These are phyloP conservation scores for Dynastes grantii DNA, from an alignment of 2,888 invertebrate genomes.

Conservation along the genomic window DNA sequence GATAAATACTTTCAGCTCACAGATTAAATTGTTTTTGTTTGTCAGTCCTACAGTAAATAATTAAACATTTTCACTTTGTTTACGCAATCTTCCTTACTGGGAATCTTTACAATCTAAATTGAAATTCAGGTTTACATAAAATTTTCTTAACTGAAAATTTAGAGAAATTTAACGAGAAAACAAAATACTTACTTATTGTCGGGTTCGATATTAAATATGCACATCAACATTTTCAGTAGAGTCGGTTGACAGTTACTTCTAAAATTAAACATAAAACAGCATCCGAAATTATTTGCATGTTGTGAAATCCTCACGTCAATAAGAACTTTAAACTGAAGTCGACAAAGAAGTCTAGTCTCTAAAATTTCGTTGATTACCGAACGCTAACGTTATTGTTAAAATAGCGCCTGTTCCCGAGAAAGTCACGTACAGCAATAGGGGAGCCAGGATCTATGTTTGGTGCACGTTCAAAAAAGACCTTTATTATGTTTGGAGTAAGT, in stretches of 20 bases:
- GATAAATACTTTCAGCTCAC: constrained; percentile 9
- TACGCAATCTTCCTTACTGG: not conserved
- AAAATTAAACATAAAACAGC: no score
- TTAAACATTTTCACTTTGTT: not conserved
- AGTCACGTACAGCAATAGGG: constrained; percentile 16
- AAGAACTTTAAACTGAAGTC: no score
- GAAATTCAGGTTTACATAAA: no score
- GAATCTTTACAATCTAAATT: no score
- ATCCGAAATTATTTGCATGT: no score
- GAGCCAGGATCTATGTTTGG: not conserved
- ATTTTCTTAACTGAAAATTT: no score
- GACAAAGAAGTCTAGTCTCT: not conserved
- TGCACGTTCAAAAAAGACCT: constrained; percentile 32
- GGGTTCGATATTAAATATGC: no score
- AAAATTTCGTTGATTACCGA: constrained; percentile 18
- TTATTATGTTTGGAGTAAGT: constrained; percentile 29
- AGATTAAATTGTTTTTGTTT: constrained; percentile 4
- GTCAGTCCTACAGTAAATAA: not conserved
- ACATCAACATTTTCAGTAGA: no score
- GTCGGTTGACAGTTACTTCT: no score
- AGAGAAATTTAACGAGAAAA: no score
- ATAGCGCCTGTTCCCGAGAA: not conserved
- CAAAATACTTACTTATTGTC: no score
- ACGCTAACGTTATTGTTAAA: constrained; percentile 11
- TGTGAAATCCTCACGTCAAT: no score